Base-by-base conservation (phyloP, 2,797 vertebrate genomes). In the Malacoctenus gilli region DNA sequence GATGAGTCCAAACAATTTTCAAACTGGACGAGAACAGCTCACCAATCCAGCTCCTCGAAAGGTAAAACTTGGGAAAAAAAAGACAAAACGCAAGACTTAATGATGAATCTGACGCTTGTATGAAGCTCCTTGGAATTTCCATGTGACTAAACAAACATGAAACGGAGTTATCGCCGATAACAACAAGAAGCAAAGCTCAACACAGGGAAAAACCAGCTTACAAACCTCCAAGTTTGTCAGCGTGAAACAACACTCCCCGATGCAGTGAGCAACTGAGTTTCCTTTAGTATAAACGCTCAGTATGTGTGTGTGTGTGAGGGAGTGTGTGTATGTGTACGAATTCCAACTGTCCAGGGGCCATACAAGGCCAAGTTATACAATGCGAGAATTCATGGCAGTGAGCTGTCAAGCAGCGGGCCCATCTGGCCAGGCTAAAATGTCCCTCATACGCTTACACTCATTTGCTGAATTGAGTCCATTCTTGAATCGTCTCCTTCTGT, bases 331-430 rank as follows among this genome's bases (percentile, higher is more conserved):
- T 52, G 52, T 37, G 43, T 2, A 16, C 43, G 21, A 36, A 55
- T 68, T 70, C 58, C 43, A 69, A 37, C 15, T 41, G 59, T 71
- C 38, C 43, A 74, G 77, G 59, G 63, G 63, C 59, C 62, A 47
- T 52, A 35, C 47, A 34, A 70, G 57, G 64, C 50, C 58, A 77
- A 47, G 14, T 80, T 69, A 80, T 67, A 85, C 72, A 83, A 77
- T 67, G 61, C 39, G 75, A 52, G 39, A 65, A 82, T 81, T 85
- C 55, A 72, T 72, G 49, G 57, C 55, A 69, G 66, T 34, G 31
- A 54, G 46, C 70, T 47, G 59, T 68, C 53, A 42, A 62, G 42
- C 68, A 44, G 44, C 20, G 44, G 28, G 16, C 61, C 70, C 32
- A 31, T 77, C 53, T 60, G 36, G 41, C 15, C 21, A 5, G 32